These are phyloP conservation scores for Gnatocerus cornutus DNA, from an alignment of 2,888 invertebrate species.

Conservation along the genomic window DNA sequence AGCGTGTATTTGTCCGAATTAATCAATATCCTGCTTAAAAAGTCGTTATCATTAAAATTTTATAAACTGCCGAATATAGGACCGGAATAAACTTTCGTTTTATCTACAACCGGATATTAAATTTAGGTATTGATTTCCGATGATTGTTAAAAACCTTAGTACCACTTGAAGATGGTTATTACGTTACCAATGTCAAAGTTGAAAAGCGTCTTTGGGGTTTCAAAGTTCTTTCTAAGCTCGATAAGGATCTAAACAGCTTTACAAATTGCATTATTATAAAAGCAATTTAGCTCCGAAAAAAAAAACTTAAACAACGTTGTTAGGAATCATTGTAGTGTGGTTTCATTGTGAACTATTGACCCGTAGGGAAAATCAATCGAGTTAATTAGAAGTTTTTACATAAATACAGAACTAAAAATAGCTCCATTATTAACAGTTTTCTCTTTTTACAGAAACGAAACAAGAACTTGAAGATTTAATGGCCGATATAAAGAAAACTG, in stretches of 20 bases:
- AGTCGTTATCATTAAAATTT: not conserved
- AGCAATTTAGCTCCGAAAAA: no score
- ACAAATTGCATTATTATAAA: no score
- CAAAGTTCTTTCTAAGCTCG: no score
- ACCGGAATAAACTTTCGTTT: not conserved
- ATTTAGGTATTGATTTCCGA: not conserved
- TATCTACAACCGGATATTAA: not conserved
- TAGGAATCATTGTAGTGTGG: no score
- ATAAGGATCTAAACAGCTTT: no score
- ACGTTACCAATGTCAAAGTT: not conserved
- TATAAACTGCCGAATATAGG: not conserved
- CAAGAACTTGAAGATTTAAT: constrained; percentile 99
- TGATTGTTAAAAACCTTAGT: not conserved
- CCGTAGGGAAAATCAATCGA: not conserved
- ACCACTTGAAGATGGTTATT: not conserved
- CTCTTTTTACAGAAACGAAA: constrained; percentile 91
- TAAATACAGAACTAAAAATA: constrained; percentile 6
- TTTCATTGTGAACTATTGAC: not conserved
- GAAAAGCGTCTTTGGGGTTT: not conserved
- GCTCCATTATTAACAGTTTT: not conserved
- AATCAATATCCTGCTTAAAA: not conserved
- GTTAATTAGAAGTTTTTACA: not conserved
- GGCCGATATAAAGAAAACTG: constrained; percentile 99
- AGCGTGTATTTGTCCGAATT: not conserved
- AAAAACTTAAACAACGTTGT: no score